Percentiles rank a stretch among this genome's conserved stretches.
These are phyloP conservation scores for Neoarius graeffei DNA, from an alignment of 2,113 vertebrate genomes.

Conservation along the genomic window DNA sequence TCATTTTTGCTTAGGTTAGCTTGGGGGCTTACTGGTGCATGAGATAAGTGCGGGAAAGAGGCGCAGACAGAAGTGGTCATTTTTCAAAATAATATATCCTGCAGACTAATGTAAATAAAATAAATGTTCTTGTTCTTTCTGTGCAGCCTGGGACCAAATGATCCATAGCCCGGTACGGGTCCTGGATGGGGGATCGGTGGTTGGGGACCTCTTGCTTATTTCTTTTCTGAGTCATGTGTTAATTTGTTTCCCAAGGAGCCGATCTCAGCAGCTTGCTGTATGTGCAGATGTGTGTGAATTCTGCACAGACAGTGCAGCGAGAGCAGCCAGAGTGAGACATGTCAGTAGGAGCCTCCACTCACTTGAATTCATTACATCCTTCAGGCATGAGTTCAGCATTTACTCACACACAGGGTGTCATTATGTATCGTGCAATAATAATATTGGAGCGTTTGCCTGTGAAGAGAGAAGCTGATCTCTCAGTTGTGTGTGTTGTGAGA, in stretches of 20 bases:
- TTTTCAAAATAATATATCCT: no score
- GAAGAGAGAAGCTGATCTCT: neutral
- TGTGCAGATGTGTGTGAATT: neutral
- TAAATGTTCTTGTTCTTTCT: neutral
- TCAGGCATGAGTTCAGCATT: slow-evolving; percentile 68
- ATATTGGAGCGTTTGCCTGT: neutral
- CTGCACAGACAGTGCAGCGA: neutral
- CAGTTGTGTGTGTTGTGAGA: neutral
- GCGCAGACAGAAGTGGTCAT: no score
- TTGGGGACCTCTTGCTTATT: no score
- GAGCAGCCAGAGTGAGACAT: neutral
- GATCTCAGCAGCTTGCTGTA: neutral
- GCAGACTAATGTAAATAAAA: no score
- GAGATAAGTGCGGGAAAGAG: no score
- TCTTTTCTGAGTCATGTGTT: no score
- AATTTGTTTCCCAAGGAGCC: neutral
- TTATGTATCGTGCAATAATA: neutral
- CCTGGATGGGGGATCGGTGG: no score
- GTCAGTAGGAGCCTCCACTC: slow-evolving; percentile 75
- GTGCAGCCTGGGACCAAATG: no score
- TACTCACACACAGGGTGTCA: slow-evolving; percentile 44
- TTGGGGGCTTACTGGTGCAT: no score
- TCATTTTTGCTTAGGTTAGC: no score
- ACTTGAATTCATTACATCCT: slow-evolving; percentile 60
- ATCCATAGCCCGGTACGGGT: no score